phyloP scores from a whole-genome alignment of 2,113 vertebrate genomes.

The Cheilinus undulatus region DNA sequence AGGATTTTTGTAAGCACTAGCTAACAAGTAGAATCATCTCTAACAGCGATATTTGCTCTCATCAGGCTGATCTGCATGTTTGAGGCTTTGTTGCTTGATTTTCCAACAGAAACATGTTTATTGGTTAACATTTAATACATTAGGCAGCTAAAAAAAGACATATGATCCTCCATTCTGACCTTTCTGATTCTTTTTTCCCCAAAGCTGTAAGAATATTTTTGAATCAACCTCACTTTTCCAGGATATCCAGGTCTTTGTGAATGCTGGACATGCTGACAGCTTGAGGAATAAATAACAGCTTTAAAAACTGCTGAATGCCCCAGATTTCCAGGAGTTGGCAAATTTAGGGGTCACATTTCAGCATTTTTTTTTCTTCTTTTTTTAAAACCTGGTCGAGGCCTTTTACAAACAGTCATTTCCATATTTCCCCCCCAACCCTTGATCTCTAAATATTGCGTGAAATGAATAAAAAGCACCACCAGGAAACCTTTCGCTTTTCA shows the following conservation, averaged over 20 bases:
- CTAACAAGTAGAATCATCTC: constrained; percentile 38
- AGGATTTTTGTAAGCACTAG: constrained; percentile 44
- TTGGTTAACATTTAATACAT: constrained; percentile 61
- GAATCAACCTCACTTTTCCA: constrained; percentile 35
- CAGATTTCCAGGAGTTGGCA: constrained; percentile 2
- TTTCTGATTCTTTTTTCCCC: constrained; percentile 51
- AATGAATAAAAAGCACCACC: constrained; percentile 34
- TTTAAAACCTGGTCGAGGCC: neutral
- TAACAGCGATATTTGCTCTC: constrained; percentile 57
- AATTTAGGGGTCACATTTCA: constrained; percentile 32
- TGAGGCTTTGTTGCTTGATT: constrained; percentile 32
- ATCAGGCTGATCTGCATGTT: constrained; percentile 42
- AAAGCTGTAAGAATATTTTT: constrained; percentile 9
- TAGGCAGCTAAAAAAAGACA: constrained; percentile 4
- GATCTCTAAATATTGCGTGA: constrained; percentile 46
- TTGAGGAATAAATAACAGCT: constrained; percentile 9
- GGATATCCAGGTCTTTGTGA: constrained; percentile 16
- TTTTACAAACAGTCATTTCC: constrained; percentile 46
- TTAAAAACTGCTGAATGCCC: constrained; percentile 37
- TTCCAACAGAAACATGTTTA: constrained; percentile 59
- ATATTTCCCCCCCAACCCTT: constrained; percentile 24
- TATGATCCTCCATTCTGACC: constrained; percentile 37
- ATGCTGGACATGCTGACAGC: constrained; percentile 2
- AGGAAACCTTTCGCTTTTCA: constrained; percentile 39
- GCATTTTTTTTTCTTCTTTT: neutral